A percentile compares a stretch with the other conserved stretches of the same genome.
phyloP scores from a whole-genome alignment of 2,113 vertebrate genomes.

The Shinisaurus crocodilurus region DNA sequence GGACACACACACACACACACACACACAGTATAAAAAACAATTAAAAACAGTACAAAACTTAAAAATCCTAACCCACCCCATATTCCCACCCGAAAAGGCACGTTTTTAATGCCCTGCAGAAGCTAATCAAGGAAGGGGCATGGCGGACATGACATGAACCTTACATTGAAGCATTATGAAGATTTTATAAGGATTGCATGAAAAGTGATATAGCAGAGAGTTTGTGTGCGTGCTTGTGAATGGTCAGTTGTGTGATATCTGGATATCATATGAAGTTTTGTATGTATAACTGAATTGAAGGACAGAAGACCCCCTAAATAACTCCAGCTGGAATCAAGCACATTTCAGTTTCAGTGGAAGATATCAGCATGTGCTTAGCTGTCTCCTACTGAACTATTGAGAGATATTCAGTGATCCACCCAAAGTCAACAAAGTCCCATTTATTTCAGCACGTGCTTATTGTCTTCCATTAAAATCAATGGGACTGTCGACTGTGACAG shows the following conservation, averaged over 20 bases:
- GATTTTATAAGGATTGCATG: background rate
- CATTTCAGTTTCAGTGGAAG: background rate
- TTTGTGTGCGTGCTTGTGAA: background rate
- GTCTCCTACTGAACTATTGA: background rate
- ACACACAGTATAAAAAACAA: too few relatives aligned
- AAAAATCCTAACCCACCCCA: too few relatives aligned
- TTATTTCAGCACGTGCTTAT: background rate
- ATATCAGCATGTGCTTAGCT: background rate
- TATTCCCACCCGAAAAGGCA: too few relatives aligned
- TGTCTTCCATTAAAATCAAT: background rate
- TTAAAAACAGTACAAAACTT: too few relatives aligned
- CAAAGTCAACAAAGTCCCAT: background rate
- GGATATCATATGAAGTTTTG: background rate
- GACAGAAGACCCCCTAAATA: background rate
- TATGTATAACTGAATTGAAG: background rate
- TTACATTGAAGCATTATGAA: background rate
- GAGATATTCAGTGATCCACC: background rate
- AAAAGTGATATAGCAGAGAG: background rate
- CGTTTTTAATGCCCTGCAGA: too few relatives aligned
- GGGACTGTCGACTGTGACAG: background rate
- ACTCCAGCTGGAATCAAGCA: background rate
- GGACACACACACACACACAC: too few relatives aligned
- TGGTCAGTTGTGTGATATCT: background rate
- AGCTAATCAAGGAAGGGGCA: too few relatives aligned
- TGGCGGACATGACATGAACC: too few relatives aligned